Evolutionary conservation across 2,113 vertebrate genomes (phyloP).

Genomic region (Galeopterus variegatus): DNA sequence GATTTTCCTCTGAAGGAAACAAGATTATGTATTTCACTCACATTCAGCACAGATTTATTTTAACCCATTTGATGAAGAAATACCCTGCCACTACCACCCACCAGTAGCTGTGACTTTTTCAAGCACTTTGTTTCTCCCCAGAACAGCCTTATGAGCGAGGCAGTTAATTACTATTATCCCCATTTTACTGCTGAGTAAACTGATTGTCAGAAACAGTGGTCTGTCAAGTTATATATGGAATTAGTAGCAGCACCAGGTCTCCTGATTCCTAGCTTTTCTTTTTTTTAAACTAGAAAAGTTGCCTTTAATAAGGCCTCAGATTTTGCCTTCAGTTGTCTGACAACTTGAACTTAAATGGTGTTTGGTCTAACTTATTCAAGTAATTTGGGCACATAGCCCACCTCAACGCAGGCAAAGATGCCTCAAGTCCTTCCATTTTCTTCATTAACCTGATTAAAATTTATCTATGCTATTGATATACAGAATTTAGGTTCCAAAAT

Average conservation of each 20-base stretch:
- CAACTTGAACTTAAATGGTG: background rate
- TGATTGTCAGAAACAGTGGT: background rate
- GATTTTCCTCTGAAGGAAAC: conserved; percentile 82
- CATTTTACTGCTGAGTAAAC: background rate
- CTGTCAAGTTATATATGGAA: background rate
- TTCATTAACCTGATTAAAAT: conserved; percentile 49
- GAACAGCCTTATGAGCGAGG: background rate
- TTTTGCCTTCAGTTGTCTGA: conserved; percentile 53
- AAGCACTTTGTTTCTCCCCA: background rate
- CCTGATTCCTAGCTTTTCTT: background rate
- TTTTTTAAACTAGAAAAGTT: background rate
- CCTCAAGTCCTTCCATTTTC: conserved; percentile 30
- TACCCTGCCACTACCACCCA: conserved; percentile 3
- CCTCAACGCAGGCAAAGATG: background rate
- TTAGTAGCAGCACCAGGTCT: background rate
- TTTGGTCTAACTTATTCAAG: conserved; percentile 24
- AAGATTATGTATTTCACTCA: conserved; percentile 79
- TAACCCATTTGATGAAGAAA: conserved; percentile 75
- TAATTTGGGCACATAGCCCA: background rate
- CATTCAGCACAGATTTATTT: conserved; percentile 74
- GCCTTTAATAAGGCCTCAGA: conserved; percentile 7
- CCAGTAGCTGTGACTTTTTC: conserved; percentile 32
- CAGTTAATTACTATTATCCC: background rate
- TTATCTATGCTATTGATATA: conserved; percentile 1
- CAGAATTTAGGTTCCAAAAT: conserved; percentile 52